Evolutionary conservation across 1,140 invertebrate genomes (phyloP), one percentile per base, ranked within the genome.

Genomic region (Bombus confusus): DNA sequence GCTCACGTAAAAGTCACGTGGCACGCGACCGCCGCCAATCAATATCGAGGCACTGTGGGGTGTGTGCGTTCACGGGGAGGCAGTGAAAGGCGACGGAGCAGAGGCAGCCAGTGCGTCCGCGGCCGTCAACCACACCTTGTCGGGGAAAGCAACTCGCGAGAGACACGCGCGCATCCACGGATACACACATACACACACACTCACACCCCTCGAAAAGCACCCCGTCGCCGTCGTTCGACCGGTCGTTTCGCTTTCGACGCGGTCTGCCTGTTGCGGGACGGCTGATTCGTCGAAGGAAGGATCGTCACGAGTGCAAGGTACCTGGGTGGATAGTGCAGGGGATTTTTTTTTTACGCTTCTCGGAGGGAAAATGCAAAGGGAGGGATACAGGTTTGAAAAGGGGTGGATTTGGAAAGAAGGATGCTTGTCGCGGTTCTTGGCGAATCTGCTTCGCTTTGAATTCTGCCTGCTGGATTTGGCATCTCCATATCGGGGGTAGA

Each of bases 41-140:
- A 89, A 91, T 91, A 91, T 91, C 87, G 41, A 59, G n/a, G 77
- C 78, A 77, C 75, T 82, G 80, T 80, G 85, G 90, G 90, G 81
- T 85, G 76, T 78, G 79, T 75, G 52, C 66, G 77, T 75, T 74
- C 66, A 47, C 80, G 18, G 80, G 76, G 84, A 59, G 68, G 68
- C 82, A 76, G 82, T 83, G 87, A 73, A 62, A 79, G 13, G n/a
- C 59, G 69, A 22, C 57, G 74, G 28, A 31, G 69, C 37, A 69
- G 76, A 64, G 72, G 62, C 28, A 66, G 86, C 83, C 80, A 88
- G 89, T 91, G 74, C 83, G 86, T 78, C 43, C 80, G 90, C 82
- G 81, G 37, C 89, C 47, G 88, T 74, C 89, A 90, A 90, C 89
- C 89, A 91, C 89, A 90, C 89, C 89, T 91, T 86, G 75, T 85